A percentile compares a stretch with the other conserved stretches of the same genome.
Conservation (phyloP, 2,797 vertebrate species). For the Crenichthys baileyi region DNA sequence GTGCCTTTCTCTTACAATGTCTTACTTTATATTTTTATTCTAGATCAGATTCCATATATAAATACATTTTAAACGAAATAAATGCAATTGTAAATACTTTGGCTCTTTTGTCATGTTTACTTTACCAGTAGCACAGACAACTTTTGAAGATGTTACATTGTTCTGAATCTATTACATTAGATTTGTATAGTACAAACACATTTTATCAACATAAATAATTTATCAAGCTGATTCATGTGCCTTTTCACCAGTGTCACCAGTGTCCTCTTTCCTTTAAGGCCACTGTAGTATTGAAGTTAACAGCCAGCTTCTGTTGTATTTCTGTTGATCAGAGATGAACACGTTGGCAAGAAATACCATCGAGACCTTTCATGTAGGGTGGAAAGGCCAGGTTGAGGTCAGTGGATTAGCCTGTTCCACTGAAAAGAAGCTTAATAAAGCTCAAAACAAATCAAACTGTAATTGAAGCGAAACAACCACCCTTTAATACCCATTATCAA, state of each 20-base stretch:
- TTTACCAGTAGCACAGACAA: neutral
- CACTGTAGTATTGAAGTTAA: slow-evolving; percentile 39
- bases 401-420: slow-evolving; percentile 23
- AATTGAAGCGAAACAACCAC: slow-evolving; percentile 32
- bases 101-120: slow-evolving; percentile 22
- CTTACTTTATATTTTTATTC: slow-evolving; percentile 78
- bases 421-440: slow-evolving; percentile 33
- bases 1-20: slow-evolving; percentile 77
- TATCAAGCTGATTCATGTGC: slow-evolving; percentile 14
- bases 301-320: slow-evolving; percentile 7
- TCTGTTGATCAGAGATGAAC: slow-evolving; percentile 22
- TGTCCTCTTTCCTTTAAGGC: slow-evolving; percentile 40
- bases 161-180: slow-evolving; percentile 20
- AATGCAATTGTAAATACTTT: slow-evolving; percentile 61
- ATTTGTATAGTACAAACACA: slow-evolving; percentile 54
- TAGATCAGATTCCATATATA: slow-evolving; percentile 59
- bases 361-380: slow-evolving; percentile 8
- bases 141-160: neutral
- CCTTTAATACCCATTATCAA: slow-evolving; percentile 12
- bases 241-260: slow-evolving; percentile 13
- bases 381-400: slow-evolving; percentile 12
- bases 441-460: slow-evolving; percentile 23
- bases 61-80: slow-evolving; percentile 77
- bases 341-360: neutral
- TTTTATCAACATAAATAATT: slow-evolving; percentile 61